Conservation (phyloP, 92 coral and sea anemone species). For the Blastomussa wellsi region DNA sequence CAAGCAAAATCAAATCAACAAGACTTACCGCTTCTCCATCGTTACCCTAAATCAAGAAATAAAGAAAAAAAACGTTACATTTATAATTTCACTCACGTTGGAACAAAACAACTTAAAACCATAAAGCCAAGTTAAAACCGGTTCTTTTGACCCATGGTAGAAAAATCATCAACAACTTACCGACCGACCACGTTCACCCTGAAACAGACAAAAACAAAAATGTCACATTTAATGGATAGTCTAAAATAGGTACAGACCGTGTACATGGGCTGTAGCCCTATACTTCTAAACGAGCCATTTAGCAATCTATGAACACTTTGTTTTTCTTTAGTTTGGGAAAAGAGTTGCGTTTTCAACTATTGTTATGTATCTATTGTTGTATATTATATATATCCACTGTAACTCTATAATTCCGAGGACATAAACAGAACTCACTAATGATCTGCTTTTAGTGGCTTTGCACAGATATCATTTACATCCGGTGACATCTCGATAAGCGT, state of each 20-base stretch:
- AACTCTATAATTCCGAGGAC: too few species aligned
- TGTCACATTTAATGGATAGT: neutral
- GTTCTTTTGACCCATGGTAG: too few species aligned
- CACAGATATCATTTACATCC: too few species aligned
- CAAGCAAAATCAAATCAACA: neutral
- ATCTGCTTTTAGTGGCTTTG: too few species aligned
- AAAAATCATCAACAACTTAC: slow-evolving; percentile 3
- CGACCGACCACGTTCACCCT: slow-evolving; percentile 56
- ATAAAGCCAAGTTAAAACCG: too few species aligned
- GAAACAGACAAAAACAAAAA: slow-evolving; percentile 1
- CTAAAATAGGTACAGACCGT: neutral
- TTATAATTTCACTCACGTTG: neutral
- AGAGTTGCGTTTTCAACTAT: too few species aligned
- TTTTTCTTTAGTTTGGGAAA: too few species aligned
- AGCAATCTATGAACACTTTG: neutral
- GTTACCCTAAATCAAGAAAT: slow-evolving; percentile 41
- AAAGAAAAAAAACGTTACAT: neutral
- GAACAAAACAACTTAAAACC: neutral
- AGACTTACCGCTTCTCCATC: slow-evolving; percentile 60
- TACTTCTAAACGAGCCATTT: neutral
- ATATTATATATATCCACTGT: too few species aligned
- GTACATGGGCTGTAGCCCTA: neutral
- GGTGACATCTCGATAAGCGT: too few species aligned
- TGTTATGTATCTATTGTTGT: too few species aligned
- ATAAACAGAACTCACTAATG: neutral